phyloP scores from a whole-genome alignment of 2,797 vertebrate species.

The Lateolabrax maculatus region DNA sequence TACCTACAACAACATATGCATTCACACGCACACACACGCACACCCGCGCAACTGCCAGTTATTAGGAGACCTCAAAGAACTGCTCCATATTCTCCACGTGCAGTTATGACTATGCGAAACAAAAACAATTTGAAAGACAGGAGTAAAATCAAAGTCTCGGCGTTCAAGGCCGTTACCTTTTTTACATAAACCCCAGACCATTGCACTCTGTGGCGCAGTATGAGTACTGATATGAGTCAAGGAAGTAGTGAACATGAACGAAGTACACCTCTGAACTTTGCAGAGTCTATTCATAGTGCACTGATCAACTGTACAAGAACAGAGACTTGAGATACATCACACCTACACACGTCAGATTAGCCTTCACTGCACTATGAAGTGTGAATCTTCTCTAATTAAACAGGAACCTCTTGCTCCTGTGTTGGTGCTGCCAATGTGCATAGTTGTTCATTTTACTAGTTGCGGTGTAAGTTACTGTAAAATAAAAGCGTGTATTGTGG shows the following conservation, averaged over 20 bases:
- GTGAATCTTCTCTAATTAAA: slow-evolving; percentile 52
- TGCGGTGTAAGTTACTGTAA: not conserved
- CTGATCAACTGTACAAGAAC: slow-evolving; percentile 38
- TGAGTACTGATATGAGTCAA: slow-evolving; percentile 30
- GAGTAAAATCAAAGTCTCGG: slow-evolving; percentile 14
- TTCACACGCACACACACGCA: not conserved
- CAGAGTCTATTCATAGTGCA: slow-evolving; percentile 41
- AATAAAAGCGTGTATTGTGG: slow-evolving; percentile 4
- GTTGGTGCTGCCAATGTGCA: not conserved
- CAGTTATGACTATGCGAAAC: slow-evolving; percentile 4
- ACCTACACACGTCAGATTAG: slow-evolving; percentile 52
- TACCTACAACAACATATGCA: not conserved
- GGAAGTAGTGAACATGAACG: slow-evolving; percentile 8
- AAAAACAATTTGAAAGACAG: not conserved
- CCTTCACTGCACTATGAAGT: slow-evolving; percentile 29
- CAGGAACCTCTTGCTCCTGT: not conserved
- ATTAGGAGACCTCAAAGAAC: not conserved
- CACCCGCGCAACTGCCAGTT: not conserved
- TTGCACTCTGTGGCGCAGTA: not conserved
- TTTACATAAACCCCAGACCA: slow-evolving; percentile 19
- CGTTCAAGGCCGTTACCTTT: not conserved
- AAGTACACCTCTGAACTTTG: slow-evolving; percentile 20
- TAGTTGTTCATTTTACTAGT: not conserved
- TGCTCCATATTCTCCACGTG: not conserved
- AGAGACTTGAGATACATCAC: slow-evolving; percentile 44